phyloP scores from a whole-genome alignment of 2,113 vertebrate genomes.

The Osmerus mordax region DNA sequence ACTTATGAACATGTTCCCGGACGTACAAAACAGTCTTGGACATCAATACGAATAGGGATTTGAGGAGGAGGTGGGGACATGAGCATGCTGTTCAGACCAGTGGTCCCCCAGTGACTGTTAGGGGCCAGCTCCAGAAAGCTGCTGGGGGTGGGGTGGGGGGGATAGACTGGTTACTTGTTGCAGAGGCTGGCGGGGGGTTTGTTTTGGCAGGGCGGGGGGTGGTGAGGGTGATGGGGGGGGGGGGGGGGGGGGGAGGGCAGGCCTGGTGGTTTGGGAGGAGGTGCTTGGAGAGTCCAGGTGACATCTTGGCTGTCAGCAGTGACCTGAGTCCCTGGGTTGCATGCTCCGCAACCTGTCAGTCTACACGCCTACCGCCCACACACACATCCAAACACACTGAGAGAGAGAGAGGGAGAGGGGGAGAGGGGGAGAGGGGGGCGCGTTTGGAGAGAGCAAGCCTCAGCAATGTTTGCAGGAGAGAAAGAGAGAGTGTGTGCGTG shows the following conservation, averaged over 20 bases:
- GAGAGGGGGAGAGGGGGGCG: not conserved
- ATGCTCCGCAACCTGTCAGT: constrained; percentile 46
- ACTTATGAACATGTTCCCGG: constrained; percentile 13
- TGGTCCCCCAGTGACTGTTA: constrained; percentile 2
- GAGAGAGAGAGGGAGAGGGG: not conserved
- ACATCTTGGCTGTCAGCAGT: constrained; percentile 49
- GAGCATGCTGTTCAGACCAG: not conserved
- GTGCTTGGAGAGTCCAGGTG: constrained; percentile 35
- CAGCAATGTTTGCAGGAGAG: constrained; percentile 17
- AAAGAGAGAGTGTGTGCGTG: constrained; percentile 24
- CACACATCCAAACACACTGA: constrained; percentile 15
- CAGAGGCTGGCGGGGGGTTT: not conserved
- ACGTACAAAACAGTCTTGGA: not conserved
- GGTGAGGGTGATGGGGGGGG: not conserved
- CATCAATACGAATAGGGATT: not conserved
- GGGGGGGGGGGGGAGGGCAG: constrained; percentile 2
- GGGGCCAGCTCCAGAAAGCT: not conserved
- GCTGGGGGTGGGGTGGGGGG: not conserved
- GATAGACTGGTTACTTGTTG: not conserved
- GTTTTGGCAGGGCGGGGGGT: constrained; percentile 10
- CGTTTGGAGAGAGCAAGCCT: constrained; percentile 5
- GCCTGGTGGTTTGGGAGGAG: not conserved
- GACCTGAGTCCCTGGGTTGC: constrained; percentile 51
- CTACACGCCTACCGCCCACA: constrained; percentile 58
- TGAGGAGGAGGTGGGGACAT: not conserved